Conservation (phyloP, 2,888 invertebrate genomes). For the Watsonalla binaria region DNA sequence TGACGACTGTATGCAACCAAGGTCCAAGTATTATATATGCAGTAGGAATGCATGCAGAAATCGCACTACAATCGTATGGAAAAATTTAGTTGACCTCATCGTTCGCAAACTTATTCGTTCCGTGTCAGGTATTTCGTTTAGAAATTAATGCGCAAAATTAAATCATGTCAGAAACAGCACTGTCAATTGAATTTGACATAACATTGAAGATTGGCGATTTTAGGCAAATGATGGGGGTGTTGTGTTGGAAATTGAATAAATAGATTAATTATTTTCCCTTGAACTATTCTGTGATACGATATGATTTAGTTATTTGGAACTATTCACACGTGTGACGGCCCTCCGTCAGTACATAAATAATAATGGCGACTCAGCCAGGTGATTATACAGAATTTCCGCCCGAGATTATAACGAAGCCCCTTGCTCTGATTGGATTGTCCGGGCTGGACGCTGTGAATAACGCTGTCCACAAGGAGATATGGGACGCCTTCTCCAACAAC, state of each 20-base stretch:
- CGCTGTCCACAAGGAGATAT: slow-evolving; percentile 92
- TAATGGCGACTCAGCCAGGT: slow-evolving; percentile 76
- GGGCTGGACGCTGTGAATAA: slow-evolving; percentile 92
- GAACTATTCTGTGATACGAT: slow-evolving; percentile 22
- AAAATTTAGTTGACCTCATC: no score
- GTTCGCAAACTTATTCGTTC: no score
- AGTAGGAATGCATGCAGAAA: no score
- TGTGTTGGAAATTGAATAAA: slow-evolving; percentile 37
- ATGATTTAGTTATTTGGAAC: slow-evolving; percentile 24
- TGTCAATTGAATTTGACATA: slow-evolving; percentile 19
- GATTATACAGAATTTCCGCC: slow-evolving; percentile 86
- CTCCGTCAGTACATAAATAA: slow-evolving; percentile 13
- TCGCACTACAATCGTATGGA: no score
- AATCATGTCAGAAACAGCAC: slow-evolving; percentile 2
- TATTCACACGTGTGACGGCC: slow-evolving; percentile 3
- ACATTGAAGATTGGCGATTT: slow-evolving; percentile 35
- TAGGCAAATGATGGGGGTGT: slow-evolving; percentile 44
- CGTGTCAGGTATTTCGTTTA: no score
- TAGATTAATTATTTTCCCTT: slow-evolving; percentile 13
- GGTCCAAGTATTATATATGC: no score
- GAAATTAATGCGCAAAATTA: no score
- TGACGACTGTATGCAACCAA: no score
- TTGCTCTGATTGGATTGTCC: slow-evolving; percentile 91
- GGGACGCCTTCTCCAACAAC: slow-evolving; percentile 94
- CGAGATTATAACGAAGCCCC: slow-evolving; percentile 90